Evolutionary conservation across 2,113 vertebrate genomes (phyloP).

Genomic region (Pseudopodoces humilis): DNA sequence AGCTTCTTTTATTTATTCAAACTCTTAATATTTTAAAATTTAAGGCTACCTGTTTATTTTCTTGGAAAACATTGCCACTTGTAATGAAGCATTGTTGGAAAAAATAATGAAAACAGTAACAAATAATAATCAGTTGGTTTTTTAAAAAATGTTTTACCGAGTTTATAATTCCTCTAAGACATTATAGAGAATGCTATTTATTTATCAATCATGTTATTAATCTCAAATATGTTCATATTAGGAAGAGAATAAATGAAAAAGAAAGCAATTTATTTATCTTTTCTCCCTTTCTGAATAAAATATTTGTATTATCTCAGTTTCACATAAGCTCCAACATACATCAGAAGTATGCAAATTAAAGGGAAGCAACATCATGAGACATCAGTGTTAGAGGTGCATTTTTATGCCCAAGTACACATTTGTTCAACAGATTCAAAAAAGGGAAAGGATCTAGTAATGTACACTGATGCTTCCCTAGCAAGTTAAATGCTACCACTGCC

Average conservation of each 20-base stretch:
- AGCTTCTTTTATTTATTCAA: not conserved
- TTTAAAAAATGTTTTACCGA: not conserved
- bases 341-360: not conserved
- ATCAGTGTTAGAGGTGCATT: not conserved
- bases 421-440: not conserved
- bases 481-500: not conserved
- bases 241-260: not conserved
- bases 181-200: not conserved
- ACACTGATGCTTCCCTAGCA: not conserved
- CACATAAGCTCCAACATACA: not conserved
- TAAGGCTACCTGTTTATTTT: conserved; percentile 3
- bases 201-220: not conserved
- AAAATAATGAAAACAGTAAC: not conserved
- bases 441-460: not conserved
- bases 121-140: not conserved
- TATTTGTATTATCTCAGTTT: not conserved
- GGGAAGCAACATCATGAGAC: not conserved
- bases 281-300: not conserved
- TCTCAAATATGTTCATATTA: not conserved
- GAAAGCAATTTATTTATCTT: not conserved
- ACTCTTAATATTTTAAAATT: not conserved
- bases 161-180: not conserved
- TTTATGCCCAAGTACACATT: not conserved
- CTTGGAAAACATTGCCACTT: not conserved
- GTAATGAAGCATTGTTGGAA: not conserved